These are phyloP conservation scores for Malacosoma neustria DNA, from an alignment of 2,888 invertebrate species.

Conservation along the genomic window DNA sequence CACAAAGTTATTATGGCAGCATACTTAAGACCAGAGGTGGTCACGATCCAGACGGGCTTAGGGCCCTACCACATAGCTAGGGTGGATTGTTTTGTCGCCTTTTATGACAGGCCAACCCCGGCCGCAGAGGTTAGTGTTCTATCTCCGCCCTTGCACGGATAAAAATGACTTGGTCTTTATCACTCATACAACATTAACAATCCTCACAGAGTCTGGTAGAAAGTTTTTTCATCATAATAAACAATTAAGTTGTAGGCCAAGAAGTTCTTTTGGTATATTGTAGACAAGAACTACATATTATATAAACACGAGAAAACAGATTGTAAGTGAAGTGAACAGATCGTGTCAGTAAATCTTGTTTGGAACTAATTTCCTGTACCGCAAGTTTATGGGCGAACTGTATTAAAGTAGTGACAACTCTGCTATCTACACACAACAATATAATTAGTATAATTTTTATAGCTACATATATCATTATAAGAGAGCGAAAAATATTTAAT, in stretches of 20 bases:
- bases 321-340: too few species aligned
- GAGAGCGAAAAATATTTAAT: too few species aligned
- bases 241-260: too few species aligned
- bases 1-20: neutral
- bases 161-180: too few species aligned
- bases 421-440: neutral
- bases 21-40: neutral
- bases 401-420: neutral
- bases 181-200: too few species aligned
- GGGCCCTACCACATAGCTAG: neutral
- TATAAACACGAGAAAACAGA: neutral
- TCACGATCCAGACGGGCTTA: neutral
- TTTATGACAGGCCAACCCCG: neutral
- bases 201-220: too few species aligned
- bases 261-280: too few species aligned
- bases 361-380: slow-evolving; percentile 16
- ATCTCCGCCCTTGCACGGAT: neutral
- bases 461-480: neutral
- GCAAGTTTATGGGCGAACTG: neutral
- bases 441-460: too few species aligned
- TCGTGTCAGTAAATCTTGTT: slow-evolving; percentile 10
- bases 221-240: too few species aligned
- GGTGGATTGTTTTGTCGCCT: neutral
- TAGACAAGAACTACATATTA: neutral
- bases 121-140: neutral